Conservation (phyloP, 2,888 invertebrate genomes). For the Sarcophaga rosellei region DNA sequence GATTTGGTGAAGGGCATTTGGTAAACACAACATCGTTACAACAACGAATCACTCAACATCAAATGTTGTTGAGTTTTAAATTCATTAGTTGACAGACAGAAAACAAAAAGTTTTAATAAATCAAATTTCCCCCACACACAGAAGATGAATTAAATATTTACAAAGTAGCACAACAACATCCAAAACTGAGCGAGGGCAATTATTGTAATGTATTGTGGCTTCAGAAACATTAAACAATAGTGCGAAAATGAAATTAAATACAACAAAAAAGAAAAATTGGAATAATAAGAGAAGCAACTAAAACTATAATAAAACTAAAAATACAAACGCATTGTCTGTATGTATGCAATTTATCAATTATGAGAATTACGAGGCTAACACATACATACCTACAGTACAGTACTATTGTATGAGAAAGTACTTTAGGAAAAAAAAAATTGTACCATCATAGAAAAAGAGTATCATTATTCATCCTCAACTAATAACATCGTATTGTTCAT, state of each 20-base stretch:
- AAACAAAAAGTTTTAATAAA: background rate
- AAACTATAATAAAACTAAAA: background rate
- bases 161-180: background rate
- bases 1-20: no score
- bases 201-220: background rate
- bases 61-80: slow-evolving; percentile 4
- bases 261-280: background rate
- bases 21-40: slow-evolving; percentile 7
- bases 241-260: slow-evolving; percentile 43
- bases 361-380: slow-evolving; percentile 13
- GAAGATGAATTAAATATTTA: slow-evolving; percentile 8
- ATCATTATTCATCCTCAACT: no score
- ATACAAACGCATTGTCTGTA: slow-evolving; percentile 37
- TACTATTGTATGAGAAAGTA: background rate
- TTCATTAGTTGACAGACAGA: background rate
- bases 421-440: slow-evolving; percentile 5
- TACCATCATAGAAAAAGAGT: background rate
- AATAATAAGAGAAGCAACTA: no score
- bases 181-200: slow-evolving; percentile 1
- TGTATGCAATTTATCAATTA: slow-evolving; percentile 46
- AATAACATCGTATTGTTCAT: background rate
- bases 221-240: slow-evolving; percentile 43
- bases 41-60: slow-evolving; percentile 23
- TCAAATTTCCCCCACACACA: slow-evolving; percentile 24
- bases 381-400: background rate